Evolutionary conservation across 2,888 invertebrate species (phyloP).

Genomic region (Uloborus plumipes): DNA sequence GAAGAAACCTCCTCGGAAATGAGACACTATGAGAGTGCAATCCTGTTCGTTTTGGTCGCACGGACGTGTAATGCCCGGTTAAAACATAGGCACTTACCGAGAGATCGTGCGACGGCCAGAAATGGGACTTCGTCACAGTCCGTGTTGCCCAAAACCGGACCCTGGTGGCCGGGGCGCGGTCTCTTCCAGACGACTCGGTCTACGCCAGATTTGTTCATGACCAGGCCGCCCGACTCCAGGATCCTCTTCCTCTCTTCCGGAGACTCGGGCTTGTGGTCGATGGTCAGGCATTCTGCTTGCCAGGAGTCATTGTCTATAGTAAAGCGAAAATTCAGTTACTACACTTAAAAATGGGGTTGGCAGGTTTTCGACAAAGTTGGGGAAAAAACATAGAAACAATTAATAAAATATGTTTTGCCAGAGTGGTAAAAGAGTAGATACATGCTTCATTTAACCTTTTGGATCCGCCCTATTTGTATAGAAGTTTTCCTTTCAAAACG

Average conservation of each 20-base stretch:
- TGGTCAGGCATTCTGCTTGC: constrained; percentile 85
- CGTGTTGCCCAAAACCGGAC: constrained; percentile 90
- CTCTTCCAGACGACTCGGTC: constrained; percentile 98
- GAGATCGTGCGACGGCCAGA: constrained; percentile 92
- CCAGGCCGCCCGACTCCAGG: constrained; percentile 73
- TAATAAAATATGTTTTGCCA: no score
- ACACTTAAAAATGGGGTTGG: no score
- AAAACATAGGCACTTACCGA: constrained; percentile 76
- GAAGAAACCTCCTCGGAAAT: no score
- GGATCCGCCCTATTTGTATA: no score
- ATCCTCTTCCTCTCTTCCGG: constrained; percentile 87
- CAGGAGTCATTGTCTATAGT: constrained; percentile 77
- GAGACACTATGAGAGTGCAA: no score
- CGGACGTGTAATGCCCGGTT: no score
- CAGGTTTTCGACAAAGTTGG: no score
- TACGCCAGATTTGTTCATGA: constrained; percentile 84
- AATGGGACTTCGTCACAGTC: constrained; percentile 95
- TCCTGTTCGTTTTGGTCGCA: no score
- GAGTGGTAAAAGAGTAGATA: no score
- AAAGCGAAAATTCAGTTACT: not conserved
- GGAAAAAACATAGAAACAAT: no score
- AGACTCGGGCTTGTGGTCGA: constrained; percentile 96
- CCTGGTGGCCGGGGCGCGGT: constrained; percentile 85
- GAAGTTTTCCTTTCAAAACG: no score
- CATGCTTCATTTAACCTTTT: no score